Conservation (phyloP, 2,797 vertebrate species). For the Sebastes aleutianus region DNA sequence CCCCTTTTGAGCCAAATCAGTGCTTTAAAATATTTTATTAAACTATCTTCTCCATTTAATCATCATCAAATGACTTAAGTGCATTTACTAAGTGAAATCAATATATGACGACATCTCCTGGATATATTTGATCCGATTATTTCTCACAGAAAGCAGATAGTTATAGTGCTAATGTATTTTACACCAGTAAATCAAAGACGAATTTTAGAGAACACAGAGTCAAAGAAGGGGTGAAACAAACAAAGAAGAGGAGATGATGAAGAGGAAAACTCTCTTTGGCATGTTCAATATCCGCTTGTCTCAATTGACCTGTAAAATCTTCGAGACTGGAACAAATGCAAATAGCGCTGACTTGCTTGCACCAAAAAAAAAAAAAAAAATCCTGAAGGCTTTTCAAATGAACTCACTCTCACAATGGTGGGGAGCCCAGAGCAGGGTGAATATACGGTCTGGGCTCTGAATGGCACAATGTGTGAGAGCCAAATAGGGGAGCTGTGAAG, state of each 20-base stretch:
- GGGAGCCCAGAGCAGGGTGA: conserved; percentile 77
- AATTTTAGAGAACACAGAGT: conserved; percentile 12
- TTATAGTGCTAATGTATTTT: not conserved
- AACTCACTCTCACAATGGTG: conserved; percentile 81
- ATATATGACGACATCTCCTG: not conserved
- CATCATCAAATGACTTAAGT: not conserved
- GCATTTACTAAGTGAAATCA: not conserved
- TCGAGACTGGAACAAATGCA: conserved; percentile 91
- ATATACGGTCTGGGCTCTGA: conserved; percentile 76
- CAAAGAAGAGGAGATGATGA: conserved; percentile 28
- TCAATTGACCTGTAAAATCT: conserved; percentile 91
- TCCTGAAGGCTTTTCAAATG: conserved; percentile 87
- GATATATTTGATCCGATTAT: not conserved
- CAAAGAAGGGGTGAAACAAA: not conserved
- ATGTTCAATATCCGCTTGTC: conserved; percentile 59
- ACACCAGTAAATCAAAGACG: not conserved
- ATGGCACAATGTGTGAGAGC: conserved; percentile 74
- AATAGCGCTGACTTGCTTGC: conserved; percentile 87
- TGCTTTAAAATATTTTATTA: not conserved
- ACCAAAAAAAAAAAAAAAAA: conserved; percentile 69
- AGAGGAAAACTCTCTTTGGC: conserved; percentile 52
- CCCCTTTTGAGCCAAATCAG: not conserved
- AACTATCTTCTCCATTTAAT: not conserved
- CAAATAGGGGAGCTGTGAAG: conserved; percentile 54
- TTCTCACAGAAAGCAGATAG: not conserved